phyloP scores from a whole-genome alignment of 2,888 invertebrate species.

The Epinotia ramella region DNA sequence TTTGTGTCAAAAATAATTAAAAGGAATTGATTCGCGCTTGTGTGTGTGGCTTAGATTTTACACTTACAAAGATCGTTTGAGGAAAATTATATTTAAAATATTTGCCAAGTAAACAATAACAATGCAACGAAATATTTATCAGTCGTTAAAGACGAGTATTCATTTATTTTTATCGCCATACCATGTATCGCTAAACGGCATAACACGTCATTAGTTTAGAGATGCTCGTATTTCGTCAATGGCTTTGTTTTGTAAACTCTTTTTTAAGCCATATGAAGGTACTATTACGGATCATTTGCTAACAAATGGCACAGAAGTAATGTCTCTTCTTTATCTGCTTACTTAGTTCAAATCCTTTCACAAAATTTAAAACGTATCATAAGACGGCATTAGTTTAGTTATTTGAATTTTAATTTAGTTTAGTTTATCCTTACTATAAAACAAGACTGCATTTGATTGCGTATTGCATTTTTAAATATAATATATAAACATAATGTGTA shows the following conservation, averaged over 20 bases:
- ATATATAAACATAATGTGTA: too few relatives aligned
- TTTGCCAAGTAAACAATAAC: neutral
- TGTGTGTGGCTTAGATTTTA: neutral
- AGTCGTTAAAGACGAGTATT: neutral
- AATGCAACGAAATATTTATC: conserved; percentile 12
- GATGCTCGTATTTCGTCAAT: conserved; percentile 62
- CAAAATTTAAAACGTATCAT: neutral
- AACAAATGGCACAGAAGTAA: conserved; percentile 78
- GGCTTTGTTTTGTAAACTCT: conserved; percentile 62
- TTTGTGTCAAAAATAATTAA: neutral
- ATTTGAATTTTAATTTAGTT: too few relatives aligned
- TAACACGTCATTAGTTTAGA: conserved; percentile 69
- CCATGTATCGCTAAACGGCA: conserved; percentile 46
- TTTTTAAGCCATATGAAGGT: conserved; percentile 69
- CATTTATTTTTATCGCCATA: conserved; percentile 35
- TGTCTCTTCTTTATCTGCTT: conserved; percentile 65
- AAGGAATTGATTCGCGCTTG: neutral
- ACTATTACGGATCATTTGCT: conserved; percentile 77
- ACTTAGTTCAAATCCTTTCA: conserved; percentile 50
- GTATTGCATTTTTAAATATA: too few relatives aligned
- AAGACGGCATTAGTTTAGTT: too few relatives aligned
- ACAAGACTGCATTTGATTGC: too few relatives aligned
- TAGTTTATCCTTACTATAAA: neutral
- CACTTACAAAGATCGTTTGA: neutral
- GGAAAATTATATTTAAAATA: neutral